Conservation (phyloP, 2,113 vertebrate genomes). For the Zosterops japonicus region DNA sequence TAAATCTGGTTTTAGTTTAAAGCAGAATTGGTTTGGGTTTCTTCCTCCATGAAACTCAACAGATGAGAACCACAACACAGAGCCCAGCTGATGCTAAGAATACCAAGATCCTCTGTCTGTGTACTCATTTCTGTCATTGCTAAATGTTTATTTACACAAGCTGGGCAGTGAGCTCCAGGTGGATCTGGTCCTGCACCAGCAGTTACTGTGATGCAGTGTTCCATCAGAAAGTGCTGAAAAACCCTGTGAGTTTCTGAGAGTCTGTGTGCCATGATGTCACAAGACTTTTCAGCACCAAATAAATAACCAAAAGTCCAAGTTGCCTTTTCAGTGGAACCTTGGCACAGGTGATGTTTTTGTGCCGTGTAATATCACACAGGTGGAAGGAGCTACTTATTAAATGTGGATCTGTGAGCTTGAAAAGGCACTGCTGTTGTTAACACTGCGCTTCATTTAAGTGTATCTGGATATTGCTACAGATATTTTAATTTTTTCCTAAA, state of each 20-base stretch:
- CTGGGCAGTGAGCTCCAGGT: not conserved
- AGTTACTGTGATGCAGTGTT: fast-evolving
- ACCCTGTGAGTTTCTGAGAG: not conserved
- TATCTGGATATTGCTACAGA: not conserved
- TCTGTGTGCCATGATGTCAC: not conserved
- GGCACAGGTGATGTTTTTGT: not conserved
- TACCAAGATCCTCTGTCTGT: fast-evolving
- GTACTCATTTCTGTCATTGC: not conserved
- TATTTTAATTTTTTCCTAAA: not conserved
- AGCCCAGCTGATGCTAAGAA: not conserved
- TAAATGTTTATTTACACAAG: not conserved
- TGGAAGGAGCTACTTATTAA: not conserved
- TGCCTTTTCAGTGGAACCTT: not conserved
- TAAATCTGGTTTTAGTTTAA: not conserved
- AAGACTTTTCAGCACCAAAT: not conserved
- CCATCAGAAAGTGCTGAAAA: not conserved
- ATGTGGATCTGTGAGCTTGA: not conserved
- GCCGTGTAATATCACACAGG: fast-evolving
- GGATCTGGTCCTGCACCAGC: not conserved
- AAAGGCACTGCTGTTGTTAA: not conserved
- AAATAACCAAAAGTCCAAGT: not conserved
- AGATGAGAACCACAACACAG: not conserved
- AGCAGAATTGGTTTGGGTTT: not conserved
- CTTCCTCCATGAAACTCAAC: not conserved
- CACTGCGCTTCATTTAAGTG: not conserved